These are phyloP conservation scores for Macrostomum cliftonense DNA, from an alignment of 2,888 invertebrate genomes.

Conservation along the genomic window DNA sequence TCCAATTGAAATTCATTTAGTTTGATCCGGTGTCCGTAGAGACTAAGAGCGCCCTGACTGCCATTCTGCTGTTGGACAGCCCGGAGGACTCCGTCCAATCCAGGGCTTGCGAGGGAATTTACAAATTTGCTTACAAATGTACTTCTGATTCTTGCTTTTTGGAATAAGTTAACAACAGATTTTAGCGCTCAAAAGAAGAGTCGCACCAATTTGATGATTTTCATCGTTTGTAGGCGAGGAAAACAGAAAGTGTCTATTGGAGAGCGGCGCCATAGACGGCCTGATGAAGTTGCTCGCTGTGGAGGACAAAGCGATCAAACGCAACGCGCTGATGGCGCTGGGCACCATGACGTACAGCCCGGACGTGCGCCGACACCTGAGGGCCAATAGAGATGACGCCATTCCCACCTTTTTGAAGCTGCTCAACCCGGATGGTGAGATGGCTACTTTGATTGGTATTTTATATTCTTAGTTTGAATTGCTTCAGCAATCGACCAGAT, in stretches of 20 bases:
- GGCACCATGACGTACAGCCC: slow-evolving; percentile 24
- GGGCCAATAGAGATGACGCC: slow-evolving; percentile 25
- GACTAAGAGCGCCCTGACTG: slow-evolving; percentile 32
- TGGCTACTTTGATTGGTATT: too few relatives aligned
- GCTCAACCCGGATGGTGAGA: slow-evolving; percentile 27
- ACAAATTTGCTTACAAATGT: slow-evolving; percentile 37
- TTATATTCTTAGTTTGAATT: too few relatives aligned
- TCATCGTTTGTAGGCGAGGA: slow-evolving; percentile 27
- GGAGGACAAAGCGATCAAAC: slow-evolving; percentile 29
- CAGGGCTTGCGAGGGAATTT: slow-evolving; percentile 36
- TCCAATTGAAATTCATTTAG: slow-evolving; percentile 18
- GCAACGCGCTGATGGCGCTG: slow-evolving; percentile 34
- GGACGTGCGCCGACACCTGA: slow-evolving; percentile 28
- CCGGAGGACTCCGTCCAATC: slow-evolving; percentile 35
- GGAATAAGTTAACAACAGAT: too few relatives aligned
- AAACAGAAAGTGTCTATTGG: slow-evolving; percentile 31
- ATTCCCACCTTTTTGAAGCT: slow-evolving; percentile 25
- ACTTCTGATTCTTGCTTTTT: too few relatives aligned
- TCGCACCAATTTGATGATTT: too few relatives aligned
- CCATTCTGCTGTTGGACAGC: slow-evolving; percentile 35
- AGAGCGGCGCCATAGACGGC: slow-evolving; percentile 25
- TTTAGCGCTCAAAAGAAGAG: too few relatives aligned
- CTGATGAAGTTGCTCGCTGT: slow-evolving; percentile 26
- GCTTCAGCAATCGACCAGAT: too few relatives aligned
- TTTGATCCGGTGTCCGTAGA: slow-evolving; percentile 33